Evolutionary conservation across 64 coral and sea anemone genomes (phyloP).

Genomic region (Porites australiensis): DNA sequence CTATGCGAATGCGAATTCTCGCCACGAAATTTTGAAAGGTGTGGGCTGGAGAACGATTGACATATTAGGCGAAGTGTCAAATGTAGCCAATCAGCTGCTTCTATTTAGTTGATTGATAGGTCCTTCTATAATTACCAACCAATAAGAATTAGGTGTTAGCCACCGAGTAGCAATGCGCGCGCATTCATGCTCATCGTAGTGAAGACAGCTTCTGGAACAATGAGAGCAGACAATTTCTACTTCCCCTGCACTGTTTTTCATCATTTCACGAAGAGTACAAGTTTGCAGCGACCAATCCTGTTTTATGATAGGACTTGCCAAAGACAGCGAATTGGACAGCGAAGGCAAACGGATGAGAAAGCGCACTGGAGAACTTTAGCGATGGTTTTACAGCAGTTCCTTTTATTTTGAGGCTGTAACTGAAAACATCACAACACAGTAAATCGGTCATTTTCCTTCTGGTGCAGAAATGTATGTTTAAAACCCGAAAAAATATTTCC

Average conservation of each 20-base stretch:
- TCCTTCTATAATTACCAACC: neutral
- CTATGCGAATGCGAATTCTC: neutral
- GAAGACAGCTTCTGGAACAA: neutral
- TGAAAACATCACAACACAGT: too few relatives aligned
- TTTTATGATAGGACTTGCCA: neutral
- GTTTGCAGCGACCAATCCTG: neutral
- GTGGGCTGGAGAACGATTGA: constrained; percentile 13
- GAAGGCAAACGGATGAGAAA: neutral
- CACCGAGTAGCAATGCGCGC: neutral
- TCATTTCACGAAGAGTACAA: too few relatives aligned
- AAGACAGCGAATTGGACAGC: neutral
- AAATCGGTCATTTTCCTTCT: too few relatives aligned
- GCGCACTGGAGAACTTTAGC: neutral
- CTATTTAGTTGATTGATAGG: constrained; percentile 30
- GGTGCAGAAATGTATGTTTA: neutral
- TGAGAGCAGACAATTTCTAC: too few relatives aligned
- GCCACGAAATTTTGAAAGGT: constrained; percentile 8
- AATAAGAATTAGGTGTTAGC: neutral
- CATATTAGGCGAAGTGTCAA: constrained; percentile 52
- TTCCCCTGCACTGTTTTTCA: too few relatives aligned
- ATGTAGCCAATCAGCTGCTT: constrained; percentile 36
- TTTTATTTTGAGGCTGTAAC: too few relatives aligned
- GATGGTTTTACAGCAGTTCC: too few relatives aligned
- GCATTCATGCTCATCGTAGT: neutral
- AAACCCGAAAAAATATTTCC: neutral